Percentiles rank a stretch among this genome's conserved stretches.
These are phyloP conservation scores for Heteromormyrus szaboi DNA, from an alignment of 2,797 vertebrate species.

Conservation along the genomic window DNA sequence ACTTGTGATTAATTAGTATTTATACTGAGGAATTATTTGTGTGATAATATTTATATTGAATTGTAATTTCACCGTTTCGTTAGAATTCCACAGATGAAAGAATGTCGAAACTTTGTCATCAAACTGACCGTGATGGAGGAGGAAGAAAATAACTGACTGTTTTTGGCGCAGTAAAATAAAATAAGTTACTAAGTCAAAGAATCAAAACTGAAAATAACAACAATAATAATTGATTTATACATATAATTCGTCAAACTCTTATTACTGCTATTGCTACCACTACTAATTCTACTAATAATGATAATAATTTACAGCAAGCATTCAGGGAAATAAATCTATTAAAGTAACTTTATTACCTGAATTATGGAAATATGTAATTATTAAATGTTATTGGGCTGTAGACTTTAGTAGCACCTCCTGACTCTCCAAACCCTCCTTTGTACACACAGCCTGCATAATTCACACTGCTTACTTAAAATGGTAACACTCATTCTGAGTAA, in stretches of 20 bases:
- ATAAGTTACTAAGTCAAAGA: neutral
- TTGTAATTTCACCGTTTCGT: neutral
- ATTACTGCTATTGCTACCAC: neutral
- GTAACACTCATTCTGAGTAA: constrained; percentile 58
- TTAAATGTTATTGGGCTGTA: constrained; percentile 60
- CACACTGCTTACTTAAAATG: constrained; percentile 71
- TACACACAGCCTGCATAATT: constrained; percentile 76
- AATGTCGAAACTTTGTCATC: neutral
- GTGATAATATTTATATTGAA: neutral
- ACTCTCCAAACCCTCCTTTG: constrained; percentile 58
- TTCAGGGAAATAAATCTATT: neutral
- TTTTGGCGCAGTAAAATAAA: neutral
- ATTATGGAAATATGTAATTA: constrained; percentile 63
- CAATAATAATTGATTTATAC: neutral
- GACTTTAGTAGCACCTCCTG: constrained; percentile 63
- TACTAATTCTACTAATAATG: neutral
- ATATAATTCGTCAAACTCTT: neutral
- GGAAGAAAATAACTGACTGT: neutral
- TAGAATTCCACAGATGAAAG: neutral
- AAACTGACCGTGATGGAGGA: neutral
- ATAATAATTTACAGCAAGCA: neutral
- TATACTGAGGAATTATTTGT: neutral
- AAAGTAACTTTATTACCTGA: constrained; percentile 46
- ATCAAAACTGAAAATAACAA: neutral
- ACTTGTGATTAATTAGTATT: neutral